A percentile compares a stretch with the other conserved stretches of the same genome.
phyloP scores from a whole-genome alignment of 64 coral and sea anemone species.

The Montipora efflorescens region DNA sequence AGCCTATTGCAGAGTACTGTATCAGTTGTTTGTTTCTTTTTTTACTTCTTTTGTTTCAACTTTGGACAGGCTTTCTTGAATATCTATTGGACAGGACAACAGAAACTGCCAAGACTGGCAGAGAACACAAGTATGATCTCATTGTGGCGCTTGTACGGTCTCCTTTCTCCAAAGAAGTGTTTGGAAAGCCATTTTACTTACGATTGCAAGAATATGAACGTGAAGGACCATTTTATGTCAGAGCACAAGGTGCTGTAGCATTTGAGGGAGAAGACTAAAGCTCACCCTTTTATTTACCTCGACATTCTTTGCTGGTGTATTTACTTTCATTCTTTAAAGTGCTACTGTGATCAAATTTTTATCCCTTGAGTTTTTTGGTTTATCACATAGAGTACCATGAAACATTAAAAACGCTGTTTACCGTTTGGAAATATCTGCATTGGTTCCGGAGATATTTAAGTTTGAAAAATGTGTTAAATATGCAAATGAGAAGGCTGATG shows the following conservation, averaged over 20 bases:
- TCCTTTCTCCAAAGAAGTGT: conserved; percentile 59
- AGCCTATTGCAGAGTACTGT: background rate
- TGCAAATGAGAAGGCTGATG: too few relatives aligned
- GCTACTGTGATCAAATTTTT: too few relatives aligned
- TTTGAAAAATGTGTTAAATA: too few relatives aligned
- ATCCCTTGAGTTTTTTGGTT: too few relatives aligned
- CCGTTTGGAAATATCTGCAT: too few relatives aligned
- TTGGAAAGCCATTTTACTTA: conserved; percentile 88
- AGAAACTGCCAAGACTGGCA: conserved; percentile 84
- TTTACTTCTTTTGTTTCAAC: conserved; percentile 20
- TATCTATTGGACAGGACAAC: conserved; percentile 94
- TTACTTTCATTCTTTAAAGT: background rate
- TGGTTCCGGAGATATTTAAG: too few relatives aligned
- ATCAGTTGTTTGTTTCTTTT: too few relatives aligned
- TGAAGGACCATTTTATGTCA: conserved; percentile 94
- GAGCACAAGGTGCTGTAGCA: conserved; percentile 84
- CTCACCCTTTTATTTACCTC: background rate
- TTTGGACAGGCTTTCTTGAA: conserved; percentile 81
- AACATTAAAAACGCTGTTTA: too few relatives aligned
- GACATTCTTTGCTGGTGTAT: background rate
- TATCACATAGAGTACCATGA: too few relatives aligned
- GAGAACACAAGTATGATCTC: conserved; percentile 89
- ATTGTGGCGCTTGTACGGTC: conserved; percentile 84
- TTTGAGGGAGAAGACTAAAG: conserved; percentile 86
- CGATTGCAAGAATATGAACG: conserved; percentile 86